Percentiles rank a stretch among this genome's conserved stretches.
Conservation (phyloP, 2,797 vertebrate species). For the Neopelma chrysocephalum region DNA sequence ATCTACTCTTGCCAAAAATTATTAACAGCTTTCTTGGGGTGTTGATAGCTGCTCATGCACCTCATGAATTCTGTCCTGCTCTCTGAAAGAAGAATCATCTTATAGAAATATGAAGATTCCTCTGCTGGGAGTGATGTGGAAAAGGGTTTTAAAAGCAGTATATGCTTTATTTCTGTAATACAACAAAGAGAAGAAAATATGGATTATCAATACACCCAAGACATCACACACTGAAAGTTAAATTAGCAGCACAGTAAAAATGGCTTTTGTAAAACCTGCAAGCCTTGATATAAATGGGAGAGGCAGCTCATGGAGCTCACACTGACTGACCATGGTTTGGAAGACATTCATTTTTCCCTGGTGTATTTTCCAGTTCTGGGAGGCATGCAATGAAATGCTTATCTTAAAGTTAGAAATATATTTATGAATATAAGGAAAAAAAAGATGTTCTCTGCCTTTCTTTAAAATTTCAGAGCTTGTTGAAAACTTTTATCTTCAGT, state of each 20-base stretch:
- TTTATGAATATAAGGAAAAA: neutral
- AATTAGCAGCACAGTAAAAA: neutral
- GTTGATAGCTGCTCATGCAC: neutral
- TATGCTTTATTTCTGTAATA: neutral
- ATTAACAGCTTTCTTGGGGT: conserved; percentile 21
- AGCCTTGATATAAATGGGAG: neutral
- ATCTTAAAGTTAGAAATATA: neutral
- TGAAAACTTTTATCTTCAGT: neutral
- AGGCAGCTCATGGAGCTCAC: neutral
- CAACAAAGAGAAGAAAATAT: neutral
- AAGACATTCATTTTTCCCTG: neutral
- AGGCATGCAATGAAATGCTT: neutral
- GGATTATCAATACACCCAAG: neutral
- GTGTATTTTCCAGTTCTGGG: neutral
- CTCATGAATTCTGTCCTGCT: conserved; percentile 27
- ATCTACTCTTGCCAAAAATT: neutral
- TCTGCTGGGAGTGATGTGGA: neutral
- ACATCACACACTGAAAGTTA: neutral
- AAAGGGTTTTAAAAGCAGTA: neutral
- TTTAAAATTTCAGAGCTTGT: neutral
- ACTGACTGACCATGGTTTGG: neutral
- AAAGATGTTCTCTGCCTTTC: neutral
- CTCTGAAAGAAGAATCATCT: neutral
- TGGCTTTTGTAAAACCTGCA: neutral
- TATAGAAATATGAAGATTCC: neutral